Evolutionary conservation across 2,888 invertebrate species (phyloP), one percentile per base, ranked within the genome.

Genomic region (Linyphia triangularis): DNA sequence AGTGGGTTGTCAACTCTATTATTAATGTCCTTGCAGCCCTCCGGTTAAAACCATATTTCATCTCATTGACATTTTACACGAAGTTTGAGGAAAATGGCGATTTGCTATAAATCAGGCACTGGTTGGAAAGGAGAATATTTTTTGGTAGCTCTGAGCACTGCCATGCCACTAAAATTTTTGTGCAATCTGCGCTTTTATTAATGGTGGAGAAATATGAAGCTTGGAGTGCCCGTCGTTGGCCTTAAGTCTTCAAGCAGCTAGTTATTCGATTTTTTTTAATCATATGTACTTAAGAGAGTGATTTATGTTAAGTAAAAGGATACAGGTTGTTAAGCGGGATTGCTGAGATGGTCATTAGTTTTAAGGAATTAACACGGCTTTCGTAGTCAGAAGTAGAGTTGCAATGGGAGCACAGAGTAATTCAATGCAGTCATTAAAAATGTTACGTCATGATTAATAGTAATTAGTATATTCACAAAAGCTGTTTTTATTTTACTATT

Each of bases 11-110:
- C 82, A 72, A 51, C 72, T 19, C 28, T 4, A 43, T 82, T 82
- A 82, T 72, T 82, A 82, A 82, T 82, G 72, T 72, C 37, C 51
- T 43, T n/a, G 13, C 19, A 22, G 28, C 22, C 61, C 82, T 10
- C 40, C 30, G 40, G 70, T 72, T 69, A 30, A 57, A 81, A 10
- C 59, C 82, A 82, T 82, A 72, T 82, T 82, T 82, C 82, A 82
- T 72, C 22, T 10, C 82, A 82, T 82, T 82, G 82, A 82, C 82
- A 72, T 72, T 82, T 82, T 82, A 69, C 69, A 69, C 63, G 61
- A 37, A 82, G 78, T 33, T 78, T 72, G 61, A 37, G 72, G 82
- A 57, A 72, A 82, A 82, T 82, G 40, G 61, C 40, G 72, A 82
- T 82, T 72, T 82, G 40, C 69, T 82, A 72, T 82, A 72, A 72